Conservation (phyloP, 2,888 invertebrate species). For the Empis stercorea region DNA sequence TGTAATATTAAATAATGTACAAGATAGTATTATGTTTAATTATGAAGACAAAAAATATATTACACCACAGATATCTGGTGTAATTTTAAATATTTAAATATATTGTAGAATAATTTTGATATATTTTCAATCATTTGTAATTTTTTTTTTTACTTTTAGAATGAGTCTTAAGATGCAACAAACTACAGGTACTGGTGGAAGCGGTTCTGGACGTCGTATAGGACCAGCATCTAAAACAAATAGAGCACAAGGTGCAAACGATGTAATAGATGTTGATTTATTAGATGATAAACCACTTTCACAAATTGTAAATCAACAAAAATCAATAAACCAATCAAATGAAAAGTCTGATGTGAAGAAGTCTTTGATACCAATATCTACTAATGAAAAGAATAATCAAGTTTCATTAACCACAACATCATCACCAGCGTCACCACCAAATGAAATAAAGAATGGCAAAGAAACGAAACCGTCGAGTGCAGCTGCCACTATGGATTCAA, state of each 20-base stretch:
- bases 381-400: no score
- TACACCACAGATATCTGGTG: no score
- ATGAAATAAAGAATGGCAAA: constrained; percentile 2
- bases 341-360: background rate
- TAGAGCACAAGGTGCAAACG: no score
- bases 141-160: background rate
- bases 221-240: no score
- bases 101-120: no score
- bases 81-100: no score
- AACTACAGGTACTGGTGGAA: background rate
- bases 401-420: background rate
- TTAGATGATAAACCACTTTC: constrained; percentile 16
- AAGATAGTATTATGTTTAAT: no score
- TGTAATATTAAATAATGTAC: no score
- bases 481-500: constrained; percentile 6
- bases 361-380: no score
- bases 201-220: no score
- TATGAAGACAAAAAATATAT: no score
- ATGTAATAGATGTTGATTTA: no score
- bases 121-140: background rate
- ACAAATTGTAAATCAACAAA: constrained; percentile 12
- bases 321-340: constrained; percentile 18
- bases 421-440: constrained; percentile 8
- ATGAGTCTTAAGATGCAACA: background rate
- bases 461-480: background rate